Evolutionary conservation across 2,113 vertebrate genomes (phyloP).

Genomic region (Mystacornis crossleyi): DNA sequence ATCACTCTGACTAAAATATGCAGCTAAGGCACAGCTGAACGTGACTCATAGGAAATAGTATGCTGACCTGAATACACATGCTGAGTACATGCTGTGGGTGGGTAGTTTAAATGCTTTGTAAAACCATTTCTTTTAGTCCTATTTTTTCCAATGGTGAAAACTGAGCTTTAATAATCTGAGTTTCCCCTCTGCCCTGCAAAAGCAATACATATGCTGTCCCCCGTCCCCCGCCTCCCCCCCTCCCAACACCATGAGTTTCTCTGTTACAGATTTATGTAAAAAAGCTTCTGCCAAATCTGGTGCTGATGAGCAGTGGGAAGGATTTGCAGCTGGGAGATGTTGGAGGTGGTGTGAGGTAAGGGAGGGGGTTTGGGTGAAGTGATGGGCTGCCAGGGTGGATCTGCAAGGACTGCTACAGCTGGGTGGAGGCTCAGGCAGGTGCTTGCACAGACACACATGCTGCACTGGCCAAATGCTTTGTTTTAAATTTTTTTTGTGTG

Average conservation of each 20-base stretch:
- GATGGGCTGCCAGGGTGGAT: background rate
- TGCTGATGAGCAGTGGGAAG: background rate
- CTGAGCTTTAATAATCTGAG: background rate
- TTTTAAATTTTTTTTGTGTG: background rate
- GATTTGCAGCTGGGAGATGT: background rate
- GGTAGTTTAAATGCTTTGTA: background rate
- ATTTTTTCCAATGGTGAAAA: background rate
- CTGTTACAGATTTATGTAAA: background rate
- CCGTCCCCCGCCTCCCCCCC: too few relatives aligned
- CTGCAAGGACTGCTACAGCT: background rate
- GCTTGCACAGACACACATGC: background rate
- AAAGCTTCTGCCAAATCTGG: background rate
- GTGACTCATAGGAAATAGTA: slow-evolving; percentile 45
- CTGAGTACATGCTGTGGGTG: slow-evolving; percentile 4
- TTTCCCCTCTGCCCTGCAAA: background rate
- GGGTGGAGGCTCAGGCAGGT: background rate
- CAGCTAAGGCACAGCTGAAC: slow-evolving; percentile 55
- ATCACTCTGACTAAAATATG: slow-evolving; percentile 38
- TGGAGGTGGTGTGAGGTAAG: background rate
- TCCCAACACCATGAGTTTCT: background rate
- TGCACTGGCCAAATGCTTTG: background rate
- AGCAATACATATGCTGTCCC: background rate
- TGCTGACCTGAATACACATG: slow-evolving; percentile 52
- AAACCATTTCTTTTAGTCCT: slow-evolving; percentile 3
- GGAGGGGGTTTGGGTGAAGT: background rate